Base-by-base conservation (phyloP, 2,888 invertebrate genomes). In the Tenthredo scrophulariae region DNA sequence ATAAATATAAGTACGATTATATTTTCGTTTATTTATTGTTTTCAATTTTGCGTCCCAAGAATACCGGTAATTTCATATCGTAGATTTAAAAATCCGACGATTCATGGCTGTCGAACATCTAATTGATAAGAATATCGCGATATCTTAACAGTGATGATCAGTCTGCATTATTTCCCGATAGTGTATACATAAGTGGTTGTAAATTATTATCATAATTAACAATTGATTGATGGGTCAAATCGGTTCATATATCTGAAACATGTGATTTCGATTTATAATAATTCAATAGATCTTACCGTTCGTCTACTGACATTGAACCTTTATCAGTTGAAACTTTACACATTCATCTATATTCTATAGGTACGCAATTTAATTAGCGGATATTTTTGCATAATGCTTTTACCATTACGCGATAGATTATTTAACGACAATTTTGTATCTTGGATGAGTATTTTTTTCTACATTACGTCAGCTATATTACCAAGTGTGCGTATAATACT, bases 211-310 rank as follows among this genome's bases (percentile, higher is more conserved):
- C 40, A 74, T 40, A 43, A 43, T 22, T 40, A 43, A 43, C n/a
- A 43, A 74, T 43, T 74, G 72, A 74, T 74, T 74, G 72, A 74
- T 74, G 72, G 72, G 72, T 74, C 72, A 74, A 74, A 74, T 74
- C 43, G 43, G 37, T 74, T 43, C 6, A 43, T 43, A 43, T 13
- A 74, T 74, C 72, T 40, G 22, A 74, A n/a, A 43, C 72, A 43
- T 22, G 72, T 74, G 72, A 74, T 74, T 74, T 74, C 72, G 72
- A 43, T 74, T 43, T 74, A 26, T 74, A 72, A 74, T 43, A 43
- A 74, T 74, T 74, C 43, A 43, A 74, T 43, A 74, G 26, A 43
- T 74, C 33, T 1, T 72, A 9, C 37, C n/a, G 40, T 37, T 43
- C 13, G 10, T 74, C 22, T 22, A 10, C n/a, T 18, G 72, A n/a